Percentiles rank a stretch among this genome's conserved stretches.
Conservation (phyloP, 2,888 invertebrate species). For the Nephrotoma flavescens region DNA sequence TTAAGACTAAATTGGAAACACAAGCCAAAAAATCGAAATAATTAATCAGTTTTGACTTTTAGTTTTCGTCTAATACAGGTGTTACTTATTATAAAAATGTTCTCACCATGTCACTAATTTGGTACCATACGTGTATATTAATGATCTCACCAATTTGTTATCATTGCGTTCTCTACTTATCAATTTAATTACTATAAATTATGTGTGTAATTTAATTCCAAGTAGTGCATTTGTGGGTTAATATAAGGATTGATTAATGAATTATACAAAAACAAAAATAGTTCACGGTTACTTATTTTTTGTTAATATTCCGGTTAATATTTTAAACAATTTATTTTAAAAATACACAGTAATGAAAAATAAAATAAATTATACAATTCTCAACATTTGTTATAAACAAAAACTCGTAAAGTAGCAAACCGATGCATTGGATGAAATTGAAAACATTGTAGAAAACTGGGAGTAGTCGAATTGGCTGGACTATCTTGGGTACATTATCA, state of each 20-base stretch:
- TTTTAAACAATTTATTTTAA: background rate
- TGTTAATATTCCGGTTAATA: background rate
- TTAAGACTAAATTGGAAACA: too few relatives aligned
- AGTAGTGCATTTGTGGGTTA: background rate
- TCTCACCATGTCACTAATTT: too few relatives aligned
- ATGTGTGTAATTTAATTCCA: background rate
- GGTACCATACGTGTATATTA: too few relatives aligned
- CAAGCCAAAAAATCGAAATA: too few relatives aligned
- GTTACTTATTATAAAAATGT: too few relatives aligned
- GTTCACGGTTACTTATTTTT: background rate
- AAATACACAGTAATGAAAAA: background rate
- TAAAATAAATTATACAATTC: background rate
- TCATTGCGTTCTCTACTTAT: background rate
- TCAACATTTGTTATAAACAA: background rate
- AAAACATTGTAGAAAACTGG: background rate
- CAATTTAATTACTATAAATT: background rate
- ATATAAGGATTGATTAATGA: background rate
- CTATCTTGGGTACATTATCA: too few relatives aligned
- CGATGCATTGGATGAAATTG: background rate
- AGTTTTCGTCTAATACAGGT: too few relatives aligned
- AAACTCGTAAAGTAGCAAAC: background rate
- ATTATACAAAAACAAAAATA: background rate
- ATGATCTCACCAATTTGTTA: background rate
- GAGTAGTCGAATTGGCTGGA: too few relatives aligned
- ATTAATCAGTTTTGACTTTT: too few relatives aligned